A percentile compares a stretch with the other conserved stretches of the same genome.
Evolutionary conservation across 2,113 vertebrate species (phyloP).

Genomic region (Lagopus leucura): DNA sequence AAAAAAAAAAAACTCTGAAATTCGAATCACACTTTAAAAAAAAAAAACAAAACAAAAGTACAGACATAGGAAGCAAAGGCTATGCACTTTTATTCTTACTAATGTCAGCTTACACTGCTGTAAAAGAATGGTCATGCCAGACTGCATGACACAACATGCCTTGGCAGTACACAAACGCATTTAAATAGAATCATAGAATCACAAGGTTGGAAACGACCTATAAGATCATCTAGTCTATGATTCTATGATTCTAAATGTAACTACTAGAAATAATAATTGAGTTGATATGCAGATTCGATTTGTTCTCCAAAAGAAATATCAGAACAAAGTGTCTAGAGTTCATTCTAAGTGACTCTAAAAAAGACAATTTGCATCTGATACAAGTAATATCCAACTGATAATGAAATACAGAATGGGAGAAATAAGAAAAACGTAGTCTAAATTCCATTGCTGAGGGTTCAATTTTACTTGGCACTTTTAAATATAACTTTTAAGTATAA

Average conservation of each 20-base stretch:
- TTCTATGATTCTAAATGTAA: not conserved
- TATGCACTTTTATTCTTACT: not conserved
- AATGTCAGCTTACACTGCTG: not conserved
- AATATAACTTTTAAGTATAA: not conserved
- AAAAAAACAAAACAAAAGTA: not conserved
- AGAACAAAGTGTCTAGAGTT: not conserved
- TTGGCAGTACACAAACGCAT: not conserved
- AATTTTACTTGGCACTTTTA: not conserved
- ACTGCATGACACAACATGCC: not conserved
- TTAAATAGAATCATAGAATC: not conserved
- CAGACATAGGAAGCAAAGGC: not conserved
- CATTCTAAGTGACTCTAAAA: not conserved
- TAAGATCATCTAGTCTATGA: no score
- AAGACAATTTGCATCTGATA: not conserved
- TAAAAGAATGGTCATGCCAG: not conserved
- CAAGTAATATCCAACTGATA: not conserved
- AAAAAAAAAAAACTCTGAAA: not conserved
- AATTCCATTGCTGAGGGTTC: not conserved
- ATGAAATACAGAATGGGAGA: not conserved
- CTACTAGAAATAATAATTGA: not conserved
- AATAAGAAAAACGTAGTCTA: not conserved
- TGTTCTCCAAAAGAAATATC: not conserved
- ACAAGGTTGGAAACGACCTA: no score
- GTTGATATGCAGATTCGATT: not conserved
- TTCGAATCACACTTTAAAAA: not conserved